phyloP scores from a whole-genome alignment of 2,113 vertebrate genomes.

The Arvicanthis niloticus region DNA sequence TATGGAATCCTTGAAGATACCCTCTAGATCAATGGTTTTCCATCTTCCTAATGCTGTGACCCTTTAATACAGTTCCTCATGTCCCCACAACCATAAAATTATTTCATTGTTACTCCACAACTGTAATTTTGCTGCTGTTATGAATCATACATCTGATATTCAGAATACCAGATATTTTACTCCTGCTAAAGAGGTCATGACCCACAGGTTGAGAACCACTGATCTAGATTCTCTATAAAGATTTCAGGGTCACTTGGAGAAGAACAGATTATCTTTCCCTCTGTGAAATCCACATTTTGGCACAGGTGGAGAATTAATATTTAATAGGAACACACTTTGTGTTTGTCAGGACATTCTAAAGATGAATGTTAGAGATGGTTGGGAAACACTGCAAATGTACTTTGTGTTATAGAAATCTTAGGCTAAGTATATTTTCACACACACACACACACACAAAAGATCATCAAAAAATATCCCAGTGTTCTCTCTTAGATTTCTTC shows the following conservation, averaged over 20 bases:
- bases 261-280: background rate
- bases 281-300: background rate
- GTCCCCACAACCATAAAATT: background rate
- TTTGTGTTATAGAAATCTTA: background rate
- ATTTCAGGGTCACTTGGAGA: background rate
- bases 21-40: background rate
- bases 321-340: background rate
- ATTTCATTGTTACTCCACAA: background rate
- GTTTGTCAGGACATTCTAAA: background rate
- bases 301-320: background rate
- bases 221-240: background rate
- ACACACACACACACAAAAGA: too few relatives aligned
- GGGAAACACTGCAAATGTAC: background rate
- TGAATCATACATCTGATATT: background rate
- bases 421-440: background rate
- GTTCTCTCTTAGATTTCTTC: background rate
- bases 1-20: background rate
- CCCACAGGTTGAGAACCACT: background rate
- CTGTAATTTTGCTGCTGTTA: background rate
- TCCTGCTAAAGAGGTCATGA: background rate
- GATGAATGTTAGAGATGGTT: background rate
- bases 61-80: background rate
- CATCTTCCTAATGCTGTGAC: background rate
- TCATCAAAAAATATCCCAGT: background rate
- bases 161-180: too few relatives aligned